Conservation (phyloP, 1,140 invertebrate species). For the Pemphigus obesinymphae region DNA sequence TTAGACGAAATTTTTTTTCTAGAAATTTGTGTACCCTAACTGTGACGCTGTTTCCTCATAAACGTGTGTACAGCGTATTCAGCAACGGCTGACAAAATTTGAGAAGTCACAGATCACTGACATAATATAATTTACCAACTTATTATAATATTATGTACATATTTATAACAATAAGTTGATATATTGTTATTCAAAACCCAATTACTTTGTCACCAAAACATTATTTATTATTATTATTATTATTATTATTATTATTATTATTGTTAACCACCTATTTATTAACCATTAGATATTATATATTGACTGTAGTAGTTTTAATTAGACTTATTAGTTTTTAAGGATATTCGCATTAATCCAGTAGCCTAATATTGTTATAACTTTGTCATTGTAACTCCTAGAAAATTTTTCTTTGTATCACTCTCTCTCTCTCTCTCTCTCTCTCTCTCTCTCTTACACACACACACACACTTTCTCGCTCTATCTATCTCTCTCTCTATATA, state of each 20-base stretch:
- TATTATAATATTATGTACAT: no score
- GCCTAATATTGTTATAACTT: background rate
- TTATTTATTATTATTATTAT: constrained; percentile 7
- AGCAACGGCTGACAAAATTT: background rate
- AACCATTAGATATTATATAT: background rate
- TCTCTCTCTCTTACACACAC: no score
- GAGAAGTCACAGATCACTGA: background rate
- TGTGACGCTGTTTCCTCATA: background rate
- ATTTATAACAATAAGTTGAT: background rate
- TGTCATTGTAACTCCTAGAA: background rate
- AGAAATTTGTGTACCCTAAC: background rate
- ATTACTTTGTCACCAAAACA: constrained; percentile 15
- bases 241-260: constrained; percentile 8
- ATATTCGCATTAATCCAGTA: constrained; percentile 1
- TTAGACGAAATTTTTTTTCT: background rate
- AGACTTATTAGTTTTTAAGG: background rate
- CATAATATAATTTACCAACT: no score
- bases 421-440: background rate
- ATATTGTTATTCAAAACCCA: background rate
- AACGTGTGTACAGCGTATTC: no score
- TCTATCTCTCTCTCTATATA: background rate
- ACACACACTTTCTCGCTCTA: background rate
- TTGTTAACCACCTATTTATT: background rate
- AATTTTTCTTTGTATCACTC: background rate
- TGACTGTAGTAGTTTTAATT: constrained; percentile 7